phyloP scores from a whole-genome alignment of 1,140 invertebrate genomes.

The Hypothenemus hampei region DNA sequence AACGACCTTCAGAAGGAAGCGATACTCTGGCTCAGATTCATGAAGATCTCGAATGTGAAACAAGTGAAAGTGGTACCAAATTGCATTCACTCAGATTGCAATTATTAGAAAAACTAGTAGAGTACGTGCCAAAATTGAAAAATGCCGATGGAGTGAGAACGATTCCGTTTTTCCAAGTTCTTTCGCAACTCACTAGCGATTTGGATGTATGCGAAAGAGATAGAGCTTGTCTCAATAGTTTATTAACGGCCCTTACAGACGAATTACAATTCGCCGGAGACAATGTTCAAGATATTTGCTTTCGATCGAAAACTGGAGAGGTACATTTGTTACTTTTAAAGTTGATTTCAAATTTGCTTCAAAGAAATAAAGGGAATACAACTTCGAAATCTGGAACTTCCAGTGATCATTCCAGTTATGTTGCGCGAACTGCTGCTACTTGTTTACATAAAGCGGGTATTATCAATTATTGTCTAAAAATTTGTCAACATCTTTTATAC shows the following conservation, averaged over 20 bases:
- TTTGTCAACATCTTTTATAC: constrained; percentile 72
- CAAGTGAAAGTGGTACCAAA: constrained; percentile 50
- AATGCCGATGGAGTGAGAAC: constrained; percentile 69
- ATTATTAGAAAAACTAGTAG: constrained; percentile 61
- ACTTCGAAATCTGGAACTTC: constrained; percentile 52
- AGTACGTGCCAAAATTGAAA: constrained; percentile 58
- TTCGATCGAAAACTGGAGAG: constrained; percentile 63
- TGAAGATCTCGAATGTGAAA: constrained; percentile 45
- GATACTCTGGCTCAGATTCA: constrained; percentile 23
- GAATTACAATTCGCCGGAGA: constrained; percentile 72
- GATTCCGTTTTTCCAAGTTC: constrained; percentile 86
- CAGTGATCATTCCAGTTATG: constrained; percentile 61
- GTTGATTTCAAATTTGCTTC: constrained; percentile 51
- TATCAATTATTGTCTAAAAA: constrained; percentile 75
- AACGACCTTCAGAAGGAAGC: constrained; percentile 21
- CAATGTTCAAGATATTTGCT: constrained; percentile 51
- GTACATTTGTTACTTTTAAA: constrained; percentile 86
- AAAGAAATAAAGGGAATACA: constrained; percentile 32
- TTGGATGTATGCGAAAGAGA: constrained; percentile 82
- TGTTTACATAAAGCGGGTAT: constrained; percentile 72
- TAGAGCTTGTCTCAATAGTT: constrained; percentile 65
- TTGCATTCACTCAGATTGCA: constrained; percentile 63
- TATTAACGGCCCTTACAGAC: constrained; percentile 68
- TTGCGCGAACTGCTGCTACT: constrained; percentile 70
- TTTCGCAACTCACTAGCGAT: constrained; percentile 87